Evolutionary conservation across 2,797 vertebrate species (phyloP).

Genomic region (Microhierax caerulescens): DNA sequence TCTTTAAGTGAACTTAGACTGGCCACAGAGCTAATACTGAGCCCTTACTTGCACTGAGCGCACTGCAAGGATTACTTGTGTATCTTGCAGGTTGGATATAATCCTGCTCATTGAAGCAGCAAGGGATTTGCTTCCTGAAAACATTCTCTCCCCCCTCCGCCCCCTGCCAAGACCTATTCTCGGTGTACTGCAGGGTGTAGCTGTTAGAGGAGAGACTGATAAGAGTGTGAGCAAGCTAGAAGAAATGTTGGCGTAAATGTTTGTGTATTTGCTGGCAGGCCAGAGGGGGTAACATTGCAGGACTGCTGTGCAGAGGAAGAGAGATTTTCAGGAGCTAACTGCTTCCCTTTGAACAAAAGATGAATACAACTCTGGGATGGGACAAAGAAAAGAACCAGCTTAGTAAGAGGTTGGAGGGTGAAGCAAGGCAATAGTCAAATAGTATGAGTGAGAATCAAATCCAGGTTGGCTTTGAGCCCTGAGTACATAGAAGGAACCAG

Average conservation of each 20-base stretch:
- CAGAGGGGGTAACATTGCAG: not conserved
- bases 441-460: not conserved
- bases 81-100: not conserved
- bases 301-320: not conserved
- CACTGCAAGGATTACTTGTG: not conserved
- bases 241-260: not conserved
- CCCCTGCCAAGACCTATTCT: not conserved
- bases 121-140: not conserved
- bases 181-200: not conserved
- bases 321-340: not conserved
- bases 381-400: not conserved
- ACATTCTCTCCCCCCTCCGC: not conserved
- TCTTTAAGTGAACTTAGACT: not conserved
- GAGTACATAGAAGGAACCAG: not conserved
- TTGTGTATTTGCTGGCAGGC: not conserved
- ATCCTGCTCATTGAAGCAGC: not conserved
- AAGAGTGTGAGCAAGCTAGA: not conserved
- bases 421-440: not conserved
- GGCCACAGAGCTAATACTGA: not conserved
- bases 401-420: not conserved
- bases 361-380: not conserved
- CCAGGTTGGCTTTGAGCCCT: not conserved
- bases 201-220: not conserved
- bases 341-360: not conserved
- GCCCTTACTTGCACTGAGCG: not conserved